Percentiles rank a stretch among this genome's conserved stretches.
These are phyloP conservation scores for Pemphredon lugubris DNA, from an alignment of 2,888 invertebrate species.

Conservation along the genomic window DNA sequence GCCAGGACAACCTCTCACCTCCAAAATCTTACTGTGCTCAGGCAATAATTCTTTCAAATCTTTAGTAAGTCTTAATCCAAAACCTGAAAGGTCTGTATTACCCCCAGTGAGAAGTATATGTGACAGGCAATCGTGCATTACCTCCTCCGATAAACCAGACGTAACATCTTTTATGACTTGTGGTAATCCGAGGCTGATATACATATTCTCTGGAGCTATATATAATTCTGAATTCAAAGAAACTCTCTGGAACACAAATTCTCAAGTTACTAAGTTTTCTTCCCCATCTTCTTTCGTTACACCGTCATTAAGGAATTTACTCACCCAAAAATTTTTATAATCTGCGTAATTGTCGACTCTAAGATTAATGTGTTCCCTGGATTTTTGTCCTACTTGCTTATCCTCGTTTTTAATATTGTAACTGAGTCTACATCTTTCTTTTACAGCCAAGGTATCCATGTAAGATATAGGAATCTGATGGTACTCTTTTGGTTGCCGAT, in stretches of 20 bases:
- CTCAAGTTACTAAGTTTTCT: too few relatives aligned
- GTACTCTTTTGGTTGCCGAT: conserved; percentile 78
- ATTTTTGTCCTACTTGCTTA: conserved; percentile 62
- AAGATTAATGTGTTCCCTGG: conserved; percentile 75
- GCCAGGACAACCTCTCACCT: conserved; percentile 78
- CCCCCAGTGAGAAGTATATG: conserved; percentile 80
- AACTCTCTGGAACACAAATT: conserved; percentile 75
- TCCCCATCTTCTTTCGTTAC: too few relatives aligned
- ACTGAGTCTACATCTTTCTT: conserved; percentile 78
- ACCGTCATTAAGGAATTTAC: conserved; percentile 28
- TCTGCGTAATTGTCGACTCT: conserved; percentile 76
- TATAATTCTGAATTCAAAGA: conserved; percentile 79
- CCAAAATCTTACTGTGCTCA: conserved; percentile 76
- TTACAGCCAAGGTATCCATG: conserved; percentile 78
- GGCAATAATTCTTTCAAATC: conserved; percentile 79
- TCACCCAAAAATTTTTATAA: conserved; percentile 77
- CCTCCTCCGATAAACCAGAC: conserved; percentile 74
- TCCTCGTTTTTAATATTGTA: conserved; percentile 79
- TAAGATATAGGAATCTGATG: conserved; percentile 79
- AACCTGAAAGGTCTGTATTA: conserved; percentile 80
- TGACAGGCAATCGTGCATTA: conserved; percentile 78
- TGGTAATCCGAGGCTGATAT: conserved; percentile 77
- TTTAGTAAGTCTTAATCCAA: conserved; percentile 76
- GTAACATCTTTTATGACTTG: conserved; percentile 79
- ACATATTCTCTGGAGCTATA: conserved; percentile 81